phyloP scores from a whole-genome alignment of 2,797 vertebrate genomes.

The Pangasius larnaudii region DNA sequence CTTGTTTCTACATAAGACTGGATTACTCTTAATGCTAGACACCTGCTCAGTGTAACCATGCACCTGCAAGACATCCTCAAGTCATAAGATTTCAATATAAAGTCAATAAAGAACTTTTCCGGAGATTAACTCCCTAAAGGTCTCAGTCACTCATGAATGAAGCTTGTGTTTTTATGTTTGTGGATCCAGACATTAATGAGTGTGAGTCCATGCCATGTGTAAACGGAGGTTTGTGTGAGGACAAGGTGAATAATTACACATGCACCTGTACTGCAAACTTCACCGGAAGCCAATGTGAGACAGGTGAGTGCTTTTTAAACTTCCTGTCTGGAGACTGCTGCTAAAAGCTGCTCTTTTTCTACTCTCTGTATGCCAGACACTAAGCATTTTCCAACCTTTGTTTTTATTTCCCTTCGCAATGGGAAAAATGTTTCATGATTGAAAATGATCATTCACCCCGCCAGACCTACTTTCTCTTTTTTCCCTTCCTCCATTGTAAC shows the following conservation, averaged over 20 bases:
- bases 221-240: slow-evolving; percentile 84
- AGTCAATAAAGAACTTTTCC: slow-evolving; percentile 51
- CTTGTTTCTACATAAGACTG: slow-evolving; percentile 67
- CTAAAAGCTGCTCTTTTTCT: slow-evolving; percentile 1
- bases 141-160: slow-evolving; percentile 26
- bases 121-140: slow-evolving; percentile 29
- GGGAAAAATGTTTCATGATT: slow-evolving; percentile 51
- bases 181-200: slow-evolving; percentile 81
- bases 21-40: slow-evolving; percentile 72
- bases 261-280: slow-evolving; percentile 83
- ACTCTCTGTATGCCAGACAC: slow-evolving; percentile 31
- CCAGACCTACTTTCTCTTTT: slow-evolving; percentile 51
- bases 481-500: slow-evolving; percentile 46
- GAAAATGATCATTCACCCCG: slow-evolving; percentile 58
- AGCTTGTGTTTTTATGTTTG: slow-evolving; percentile 35
- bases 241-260: slow-evolving; percentile 82
- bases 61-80: slow-evolving; percentile 56
- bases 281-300: slow-evolving; percentile 85
- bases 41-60: slow-evolving; percentile 70
- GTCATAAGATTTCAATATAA: slow-evolving; percentile 45
- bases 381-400: slow-evolving; percentile 45
- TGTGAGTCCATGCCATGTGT: slow-evolving; percentile 87
- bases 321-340: background rate
- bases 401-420: slow-evolving; percentile 49
- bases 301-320: slow-evolving; percentile 76